phyloP scores from a whole-genome alignment of 2,113 vertebrate genomes.

The Clupea harengus region DNA sequence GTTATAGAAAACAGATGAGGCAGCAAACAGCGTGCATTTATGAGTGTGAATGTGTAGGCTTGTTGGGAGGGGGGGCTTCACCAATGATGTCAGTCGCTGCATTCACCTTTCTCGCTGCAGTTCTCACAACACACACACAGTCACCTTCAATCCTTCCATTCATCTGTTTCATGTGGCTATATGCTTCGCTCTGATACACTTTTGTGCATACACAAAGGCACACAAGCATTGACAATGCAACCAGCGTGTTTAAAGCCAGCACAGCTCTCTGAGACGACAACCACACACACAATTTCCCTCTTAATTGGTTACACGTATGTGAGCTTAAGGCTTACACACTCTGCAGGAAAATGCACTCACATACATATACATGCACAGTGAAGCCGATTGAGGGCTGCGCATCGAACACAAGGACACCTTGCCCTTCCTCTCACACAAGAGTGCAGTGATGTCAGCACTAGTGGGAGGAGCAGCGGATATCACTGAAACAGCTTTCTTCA shows the following conservation, averaged over 20 bases:
- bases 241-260: background rate
- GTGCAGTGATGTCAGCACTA: constrained; percentile 48
- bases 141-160: background rate
- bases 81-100: background rate
- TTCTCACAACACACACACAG: background rate
- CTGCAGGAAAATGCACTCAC: background rate
- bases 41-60: constrained; percentile 12
- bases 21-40: background rate
- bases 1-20: constrained; percentile 52
- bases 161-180: background rate
- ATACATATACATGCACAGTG: constrained; percentile 40
- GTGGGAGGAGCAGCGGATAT: background rate
- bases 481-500: constrained; percentile 1
- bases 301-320: background rate
- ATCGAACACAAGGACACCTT: constrained; percentile 69
- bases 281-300: background rate
- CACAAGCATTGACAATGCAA: background rate
- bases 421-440: constrained; percentile 60
- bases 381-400: constrained; percentile 47
- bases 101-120: constrained; percentile 2
- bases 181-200: background rate
- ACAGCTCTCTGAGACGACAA: background rate
- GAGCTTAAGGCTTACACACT: background rate
- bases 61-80: background rate
- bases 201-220: background rate